Conservation (phyloP, 2,113 vertebrate species). For the Labeo rohita region DNA sequence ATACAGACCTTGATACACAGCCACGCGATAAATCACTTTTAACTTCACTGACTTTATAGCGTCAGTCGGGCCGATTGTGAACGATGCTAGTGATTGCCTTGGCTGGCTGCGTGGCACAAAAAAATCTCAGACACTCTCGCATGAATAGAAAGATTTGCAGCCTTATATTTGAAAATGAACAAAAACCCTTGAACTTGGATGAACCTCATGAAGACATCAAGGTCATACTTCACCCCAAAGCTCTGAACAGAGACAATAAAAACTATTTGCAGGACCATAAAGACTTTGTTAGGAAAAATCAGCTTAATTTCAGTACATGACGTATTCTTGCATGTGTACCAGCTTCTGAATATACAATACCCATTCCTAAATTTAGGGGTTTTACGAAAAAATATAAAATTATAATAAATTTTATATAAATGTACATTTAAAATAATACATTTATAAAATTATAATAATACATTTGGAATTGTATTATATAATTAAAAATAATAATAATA, state of each 20-base stretch:
- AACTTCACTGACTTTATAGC: constrained; percentile 19
- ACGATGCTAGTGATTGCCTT: neutral
- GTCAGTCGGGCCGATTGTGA: constrained; percentile 18
- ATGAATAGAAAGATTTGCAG: neutral
- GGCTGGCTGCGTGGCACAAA: neutral
- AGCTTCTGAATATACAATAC: neutral
- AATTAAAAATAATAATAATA: too few species aligned
- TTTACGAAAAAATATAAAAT: neutral
- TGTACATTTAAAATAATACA: too few species aligned
- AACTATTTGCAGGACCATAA: neutral
- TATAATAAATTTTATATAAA: too few species aligned
- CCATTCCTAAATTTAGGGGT: neutral
- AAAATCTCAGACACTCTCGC: neutral
- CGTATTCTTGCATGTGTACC: neutral
- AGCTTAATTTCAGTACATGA: neutral
- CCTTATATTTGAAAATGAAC: neutral
- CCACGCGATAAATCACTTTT: constrained; percentile 41
- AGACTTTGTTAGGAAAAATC: neutral
- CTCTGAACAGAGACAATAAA: neutral
- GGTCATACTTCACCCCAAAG: neutral
- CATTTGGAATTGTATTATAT: neutral
- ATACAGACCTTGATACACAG: constrained; percentile 42
- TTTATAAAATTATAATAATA: neutral
- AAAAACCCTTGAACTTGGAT: neutral
- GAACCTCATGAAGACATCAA: neutral